Conservation (phyloP, 2,113 vertebrate genomes). For the Danionella cerebrum region DNA sequence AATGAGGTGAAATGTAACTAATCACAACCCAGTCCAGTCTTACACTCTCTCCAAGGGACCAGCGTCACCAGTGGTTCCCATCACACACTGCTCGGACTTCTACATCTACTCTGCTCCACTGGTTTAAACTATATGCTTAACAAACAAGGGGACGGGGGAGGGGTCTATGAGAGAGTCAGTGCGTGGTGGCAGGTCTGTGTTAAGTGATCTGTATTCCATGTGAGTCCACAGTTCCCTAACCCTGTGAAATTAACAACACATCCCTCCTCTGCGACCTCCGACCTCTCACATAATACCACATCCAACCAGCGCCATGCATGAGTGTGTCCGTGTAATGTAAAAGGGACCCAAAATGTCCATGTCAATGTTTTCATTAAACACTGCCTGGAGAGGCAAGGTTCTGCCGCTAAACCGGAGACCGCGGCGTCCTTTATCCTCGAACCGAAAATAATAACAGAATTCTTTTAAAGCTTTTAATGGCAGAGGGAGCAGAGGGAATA, state of each 20-base stretch:
- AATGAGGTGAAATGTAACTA: neutral
- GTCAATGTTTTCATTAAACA: constrained; percentile 84
- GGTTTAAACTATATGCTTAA: constrained; percentile 86
- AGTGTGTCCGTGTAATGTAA: constrained; percentile 91
- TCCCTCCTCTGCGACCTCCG: constrained; percentile 84
- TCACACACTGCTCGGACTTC: constrained; percentile 74
- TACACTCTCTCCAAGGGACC: constrained; percentile 10
- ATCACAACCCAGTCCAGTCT: neutral
- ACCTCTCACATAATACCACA: constrained; percentile 97
- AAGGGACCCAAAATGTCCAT: constrained; percentile 80
- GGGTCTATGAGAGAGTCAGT: neutral
- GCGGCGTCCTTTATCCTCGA: constrained; percentile 4
- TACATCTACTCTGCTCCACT: constrained; percentile 78
- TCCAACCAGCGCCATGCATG: constrained; percentile 98
- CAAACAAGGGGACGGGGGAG: constrained; percentile 70
- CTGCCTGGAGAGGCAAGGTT: constrained; percentile 69
- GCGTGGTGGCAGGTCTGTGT: constrained; percentile 81
- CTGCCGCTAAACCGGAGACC: constrained; percentile 68
- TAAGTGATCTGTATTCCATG: constrained; percentile 99
- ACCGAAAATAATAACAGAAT: constrained; percentile 14
- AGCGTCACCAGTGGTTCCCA: constrained; percentile 64
- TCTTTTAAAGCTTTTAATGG: neutral
- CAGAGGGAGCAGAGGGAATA: neutral
- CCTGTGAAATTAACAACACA: constrained; percentile 99
- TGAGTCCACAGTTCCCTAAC: constrained; percentile 99